A percentile compares a stretch with the other conserved stretches of the same genome.
Conservation (phyloP, 2,113 vertebrate species). For the Callospermophilus lateralis region DNA sequence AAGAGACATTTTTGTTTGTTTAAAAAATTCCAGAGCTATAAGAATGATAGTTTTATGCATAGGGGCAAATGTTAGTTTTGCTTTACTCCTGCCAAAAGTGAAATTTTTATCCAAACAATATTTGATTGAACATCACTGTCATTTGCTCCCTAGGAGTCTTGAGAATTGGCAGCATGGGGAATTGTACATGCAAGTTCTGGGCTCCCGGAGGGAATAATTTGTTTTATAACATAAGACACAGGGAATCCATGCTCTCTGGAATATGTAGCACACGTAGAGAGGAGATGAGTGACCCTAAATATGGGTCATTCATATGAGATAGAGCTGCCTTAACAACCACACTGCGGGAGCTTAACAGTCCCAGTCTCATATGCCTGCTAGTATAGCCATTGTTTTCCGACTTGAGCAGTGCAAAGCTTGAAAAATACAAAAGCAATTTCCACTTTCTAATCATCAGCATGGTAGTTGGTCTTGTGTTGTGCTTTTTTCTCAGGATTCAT, state of each 20-base stretch:
- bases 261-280: neutral
- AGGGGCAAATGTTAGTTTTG: neutral
- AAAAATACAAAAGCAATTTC: neutral
- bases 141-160: neutral
- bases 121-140: neutral
- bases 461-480: neutral
- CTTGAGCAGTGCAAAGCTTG: neutral
- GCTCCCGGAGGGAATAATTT: neutral
- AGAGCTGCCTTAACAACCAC: neutral
- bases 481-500: neutral
- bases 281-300: neutral
- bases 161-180: neutral
- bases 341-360: neutral
- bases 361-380: rapidly evolving
- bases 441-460: neutral
- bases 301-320: neutral
- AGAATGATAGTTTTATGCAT: neutral
- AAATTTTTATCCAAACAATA: neutral
- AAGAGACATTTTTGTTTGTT: neutral
- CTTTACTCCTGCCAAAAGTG: neutral
- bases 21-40: neutral
- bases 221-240: neutral
- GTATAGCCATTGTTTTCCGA: neutral
- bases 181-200: neutral
- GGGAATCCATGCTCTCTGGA: neutral